Base-by-base conservation (phyloP, 2,113 vertebrate genomes). In the Oenanthe oenanthe region DNA sequence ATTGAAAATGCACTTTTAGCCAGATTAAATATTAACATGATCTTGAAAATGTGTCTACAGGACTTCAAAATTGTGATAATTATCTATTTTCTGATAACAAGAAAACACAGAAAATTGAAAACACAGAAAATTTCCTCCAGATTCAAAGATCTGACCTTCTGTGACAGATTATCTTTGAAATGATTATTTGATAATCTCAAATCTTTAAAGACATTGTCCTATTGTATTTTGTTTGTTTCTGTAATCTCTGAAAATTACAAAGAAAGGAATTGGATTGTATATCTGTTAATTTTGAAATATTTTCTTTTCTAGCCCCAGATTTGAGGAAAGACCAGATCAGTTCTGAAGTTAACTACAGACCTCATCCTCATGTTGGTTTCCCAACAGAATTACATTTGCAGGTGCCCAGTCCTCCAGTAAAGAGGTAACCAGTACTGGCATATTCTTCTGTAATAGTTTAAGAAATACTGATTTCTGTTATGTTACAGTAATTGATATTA, bases 321-420 rank as follows among this genome's bases (percentile, higher is more conserved):
- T 36, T 95, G 62, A 97, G 87, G 66, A 98, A 89, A 97, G 97
- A 97, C 65, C 86, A 93, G 36, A 94, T 95, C 91, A 97, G 70
- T 92, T 89, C 97, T 17, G 98, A 98, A 68, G 14, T 80, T 70
- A 94, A 75, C 80, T 91, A 54, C 83, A 95, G 82, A 93, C 89
- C 95, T 65, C 96, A 93, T 47, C 90, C 95, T 67, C 96, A 92
- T n/a, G 73, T 26, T 88, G 97, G 98, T 29, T 79, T 91, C 58
- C 79, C 94, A 1, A 53, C 96, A 90, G 96, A 97, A 60, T 38
- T 96, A 75, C 92, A 98, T 91, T 92, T 97, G 68, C 85, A 97
- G 83, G 98, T 98, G n/a, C 94, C 97, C 66, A 98, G 94, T 97
- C 97, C 97, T 77, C 89, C 94, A 71, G 38, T 94, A 4, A 98